Base-by-base conservation (phyloP, 2,797 vertebrate genomes). In the Melanotaenia maccullochi region DNA sequence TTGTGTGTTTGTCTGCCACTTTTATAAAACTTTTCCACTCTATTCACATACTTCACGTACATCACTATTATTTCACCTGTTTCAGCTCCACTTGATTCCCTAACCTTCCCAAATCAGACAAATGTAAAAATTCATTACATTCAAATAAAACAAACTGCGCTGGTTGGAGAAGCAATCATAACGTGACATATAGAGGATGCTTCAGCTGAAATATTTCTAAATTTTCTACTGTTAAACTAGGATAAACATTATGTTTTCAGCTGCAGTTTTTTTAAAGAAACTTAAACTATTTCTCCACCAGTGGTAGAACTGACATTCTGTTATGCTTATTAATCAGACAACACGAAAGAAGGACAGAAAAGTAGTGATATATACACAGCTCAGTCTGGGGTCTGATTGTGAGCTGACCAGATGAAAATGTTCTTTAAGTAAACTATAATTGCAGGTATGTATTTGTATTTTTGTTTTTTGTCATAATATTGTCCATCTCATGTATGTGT, bases 401-500 rank as follows among this genome's bases (percentile, higher is more conserved):
- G 73, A 58, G 28, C 52, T 65, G 65, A 73, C 32, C 68, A 1
- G 12, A 74, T 55, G 33, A 58, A n/a, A 62, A 25, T 40, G 3
- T 18, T 22, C 24, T 32, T 22, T n/a, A 64, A 40, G 60, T 52
- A n/a, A 13, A 12, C 9, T 14, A 2, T 54, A 65, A 44, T 30
- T 54, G 22, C 2, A 47, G 35, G 42, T 61, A 57, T 71, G 68
- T 55, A 35, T 70, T 13, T 70, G 59, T 56, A 52, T 65, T 57
- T 63, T 73, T 60, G 11, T 38, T 72, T 56, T 54, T 25, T 68
- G 68, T 84, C 44, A 68, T 20, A 55, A 81, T 14, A 44, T 68
- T 55, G 54, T 84, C 61, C 75, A 60, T 79, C 75, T 73, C 62
- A 69, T 77, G 28, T 68, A 76, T 68, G 55, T 78, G 65, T 85